These are phyloP conservation scores for Gracilinanus agilis DNA, from an alignment of 2,113 vertebrate species.

Conservation along the genomic window DNA sequence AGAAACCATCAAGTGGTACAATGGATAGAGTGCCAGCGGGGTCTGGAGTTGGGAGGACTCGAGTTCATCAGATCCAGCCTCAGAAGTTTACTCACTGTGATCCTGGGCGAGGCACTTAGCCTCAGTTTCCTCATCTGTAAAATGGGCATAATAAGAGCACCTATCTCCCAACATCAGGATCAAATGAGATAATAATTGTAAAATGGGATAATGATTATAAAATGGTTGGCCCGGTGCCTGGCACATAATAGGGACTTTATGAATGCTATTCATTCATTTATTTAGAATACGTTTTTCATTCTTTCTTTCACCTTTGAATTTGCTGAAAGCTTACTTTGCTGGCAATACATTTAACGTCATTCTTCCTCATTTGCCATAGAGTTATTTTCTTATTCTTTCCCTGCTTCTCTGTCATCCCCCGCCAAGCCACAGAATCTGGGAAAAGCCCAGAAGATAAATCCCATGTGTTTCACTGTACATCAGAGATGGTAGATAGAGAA, in stretches of 20 bases:
- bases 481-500: not conserved
- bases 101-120: not conserved
- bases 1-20: not conserved
- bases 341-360: not conserved
- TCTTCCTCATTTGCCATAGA: conserved; percentile 5
- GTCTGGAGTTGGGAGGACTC: not conserved
- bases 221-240: not conserved
- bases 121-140: conserved; percentile 3
- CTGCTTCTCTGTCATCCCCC: not conserved
- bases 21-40: not conserved
- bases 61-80: not conserved
- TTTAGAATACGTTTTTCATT: not conserved
- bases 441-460: not conserved
- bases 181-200: not conserved
- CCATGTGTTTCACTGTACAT: not conserved
- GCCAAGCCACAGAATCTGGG: not conserved
- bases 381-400: conserved; percentile 4
- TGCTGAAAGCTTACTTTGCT: not conserved
- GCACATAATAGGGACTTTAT: not conserved
- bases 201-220: not conserved
- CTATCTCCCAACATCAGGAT: not conserved
- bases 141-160: not conserved
- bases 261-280: not conserved
- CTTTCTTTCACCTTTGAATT: not conserved
- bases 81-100: not conserved